Base-by-base conservation (phyloP, 2,797 vertebrate genomes). In the Liparis tanakae region DNA sequence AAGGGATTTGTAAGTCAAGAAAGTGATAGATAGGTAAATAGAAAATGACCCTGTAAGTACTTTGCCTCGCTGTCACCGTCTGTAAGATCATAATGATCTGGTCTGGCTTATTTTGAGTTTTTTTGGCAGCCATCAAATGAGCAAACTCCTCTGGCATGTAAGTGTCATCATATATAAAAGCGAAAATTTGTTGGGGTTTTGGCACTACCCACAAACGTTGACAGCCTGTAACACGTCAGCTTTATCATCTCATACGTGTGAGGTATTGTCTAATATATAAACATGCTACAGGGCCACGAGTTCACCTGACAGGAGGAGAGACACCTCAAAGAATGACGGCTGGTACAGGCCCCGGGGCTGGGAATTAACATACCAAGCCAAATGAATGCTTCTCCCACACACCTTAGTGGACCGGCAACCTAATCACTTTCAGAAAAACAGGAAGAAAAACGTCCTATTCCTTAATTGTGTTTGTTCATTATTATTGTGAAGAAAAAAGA, bases 331-430 rank as follows among this genome's bases (percentile, higher is more conserved):
- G 87, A 67, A 48, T 13, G 64, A 84, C 81, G 80, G 88, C 85
- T 87, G 84, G 83, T 81, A 73, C 81, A 76, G 72, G 85, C 87
- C 93, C 89, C 61, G 71, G 79, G 92, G 93, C 93, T 82, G 86
- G 71, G 84, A 92, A 93, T 90, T 91, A 92, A 92, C 91, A 94
- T 91, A 91, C 87, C 90, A 85, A 74, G 85, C 76, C 74, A 70
- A 58, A 91, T 87, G 93, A 94, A 93, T 93, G 89, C 70, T 82
- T 89, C 88, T 90, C 87, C 86, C 87, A 87, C 90, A 91, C 89
- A 82, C 81, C 86, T 87, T 53, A 66, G 72, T 59, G 48, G 74
- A 61, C 74, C 75, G 77, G 81, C 84, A 81, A 80, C 68, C 78
- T 75, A 74, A 80, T 86, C 83, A 80, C 72, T 88, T 83, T 82